Evolutionary conservation across 2,888 invertebrate genomes (phyloP).

Genomic region (Allacma fusca): DNA sequence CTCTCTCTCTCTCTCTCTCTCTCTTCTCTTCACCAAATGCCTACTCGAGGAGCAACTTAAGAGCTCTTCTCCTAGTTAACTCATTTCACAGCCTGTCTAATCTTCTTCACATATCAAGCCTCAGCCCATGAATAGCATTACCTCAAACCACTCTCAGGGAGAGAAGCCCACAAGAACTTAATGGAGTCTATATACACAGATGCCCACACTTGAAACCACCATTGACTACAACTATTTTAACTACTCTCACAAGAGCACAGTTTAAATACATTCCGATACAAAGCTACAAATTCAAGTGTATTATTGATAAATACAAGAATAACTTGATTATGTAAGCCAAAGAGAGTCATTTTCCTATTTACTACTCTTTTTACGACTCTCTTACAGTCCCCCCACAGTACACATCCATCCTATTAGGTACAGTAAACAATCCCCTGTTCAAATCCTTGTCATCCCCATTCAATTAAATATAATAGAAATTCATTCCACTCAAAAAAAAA

Average conservation of each 20-base stretch:
- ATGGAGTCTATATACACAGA: slow-evolving; percentile 21
- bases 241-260: slow-evolving; percentile 5
- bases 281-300: slow-evolving; percentile 22
- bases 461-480: too few relatives aligned
- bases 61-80: slow-evolving; percentile 44
- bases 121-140: slow-evolving; percentile 39
- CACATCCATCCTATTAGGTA: too few relatives aligned
- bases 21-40: slow-evolving; percentile 25
- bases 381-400: too few relatives aligned
- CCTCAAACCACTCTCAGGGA: slow-evolving; percentile 31
- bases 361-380: background rate
- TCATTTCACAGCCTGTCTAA: slow-evolving; percentile 44
- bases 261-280: slow-evolving; percentile 24
- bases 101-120: slow-evolving; percentile 36
- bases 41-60: slow-evolving; percentile 34
- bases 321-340: background rate
- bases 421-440: too few relatives aligned
- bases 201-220: slow-evolving; percentile 27
- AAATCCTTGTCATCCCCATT: too few relatives aligned
- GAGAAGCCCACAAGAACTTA: slow-evolving; percentile 7
- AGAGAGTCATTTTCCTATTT: background rate
- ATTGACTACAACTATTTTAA: slow-evolving; percentile 27
- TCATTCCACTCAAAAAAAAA: too few relatives aligned
- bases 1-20: slow-evolving; percentile 19
- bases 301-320: slow-evolving; percentile 23